Evolutionary conservation across 2,797 vertebrate genomes (phyloP).

Genomic region (Pipistrellus kuhlii): DNA sequence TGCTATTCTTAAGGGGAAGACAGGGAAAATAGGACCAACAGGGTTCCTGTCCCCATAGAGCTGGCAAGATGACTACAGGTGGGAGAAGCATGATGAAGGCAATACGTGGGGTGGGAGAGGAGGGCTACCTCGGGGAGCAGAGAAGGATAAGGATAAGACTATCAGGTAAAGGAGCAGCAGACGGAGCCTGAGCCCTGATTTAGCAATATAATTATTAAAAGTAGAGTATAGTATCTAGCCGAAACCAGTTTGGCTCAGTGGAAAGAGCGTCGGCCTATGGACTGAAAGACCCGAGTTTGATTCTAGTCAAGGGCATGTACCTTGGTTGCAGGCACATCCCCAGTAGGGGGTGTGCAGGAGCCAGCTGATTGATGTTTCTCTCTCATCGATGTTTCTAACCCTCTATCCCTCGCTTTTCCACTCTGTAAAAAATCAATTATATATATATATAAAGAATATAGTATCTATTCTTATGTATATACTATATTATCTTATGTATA

Average conservation of each 20-base stretch:
- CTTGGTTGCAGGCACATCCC: too few relatives aligned
- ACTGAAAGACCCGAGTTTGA: too few relatives aligned
- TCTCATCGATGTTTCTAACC: too few relatives aligned
- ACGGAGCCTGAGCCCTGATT: not conserved
- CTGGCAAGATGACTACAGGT: not conserved
- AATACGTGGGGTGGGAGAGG: not conserved
- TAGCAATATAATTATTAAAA: not conserved
- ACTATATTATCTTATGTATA: not conserved
- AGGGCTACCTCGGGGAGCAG: not conserved
- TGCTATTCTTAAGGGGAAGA: not conserved
- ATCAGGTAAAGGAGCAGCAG: not conserved
- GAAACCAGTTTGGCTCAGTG: too few relatives aligned
- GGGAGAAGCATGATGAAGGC: not conserved
- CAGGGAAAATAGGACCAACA: not conserved
- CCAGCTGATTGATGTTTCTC: too few relatives aligned
- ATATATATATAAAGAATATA: too few relatives aligned
- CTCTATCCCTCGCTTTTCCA: too few relatives aligned
- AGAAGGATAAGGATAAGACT: not conserved
- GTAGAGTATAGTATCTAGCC: not conserved
- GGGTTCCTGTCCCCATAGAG: not conserved
- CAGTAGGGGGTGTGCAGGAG: too few relatives aligned
- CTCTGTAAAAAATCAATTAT: too few relatives aligned
- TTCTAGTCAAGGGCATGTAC: too few relatives aligned
- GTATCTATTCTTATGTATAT: not conserved
- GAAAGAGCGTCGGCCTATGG: too few relatives aligned